Evolutionary conservation across 1,140 invertebrate species (phyloP), one percentile per base, ranked within the genome.

Genomic region (Procambarus clarkii): DNA sequence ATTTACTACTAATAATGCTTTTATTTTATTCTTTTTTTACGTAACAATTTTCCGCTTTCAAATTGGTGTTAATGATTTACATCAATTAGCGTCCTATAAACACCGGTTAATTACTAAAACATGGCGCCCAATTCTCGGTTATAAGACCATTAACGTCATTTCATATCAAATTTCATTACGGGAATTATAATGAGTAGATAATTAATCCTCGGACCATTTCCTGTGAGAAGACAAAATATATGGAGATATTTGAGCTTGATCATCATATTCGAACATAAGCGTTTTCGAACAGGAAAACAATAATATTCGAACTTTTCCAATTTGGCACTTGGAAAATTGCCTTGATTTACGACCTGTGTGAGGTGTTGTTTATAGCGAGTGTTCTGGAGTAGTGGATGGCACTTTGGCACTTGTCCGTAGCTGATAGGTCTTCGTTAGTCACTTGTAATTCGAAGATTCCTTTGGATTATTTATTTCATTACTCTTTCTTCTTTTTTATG

Each of bases 151-250:
- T n/a, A 74, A 11, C 34, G 69, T 74, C 69, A 74, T 74, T 74
- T 74, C 34, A 74, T 74, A 74, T 74, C 24, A 74, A 74, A 74
- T 74, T 74, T 74, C 69, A 74, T 74, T 74, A 74, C 24, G 69
- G 0, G 24, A 24, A 74, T 11, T 34, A 5, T 74, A 74, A 74
- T 34, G 69, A 74, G 69, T 2, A 34, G n/a, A 34, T 74, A 74
- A 74, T 74, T 74, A 34, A 74, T 74, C 34, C 24, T 34, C 8
- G 69, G 69, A 34, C 24, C 69, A 34, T 74, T 74, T 74, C n/a
- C 5, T 34, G 24, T 21, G n/a, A 74, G n/a, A 18, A 4, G 24
- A 74, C 7, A 74, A 74, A 11, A 34, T 34, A 34, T 0, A 34
- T 34, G 34, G 34, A 34, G 34, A 34, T 34, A 34, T 34, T 34